Evolutionary conservation across 2,888 invertebrate genomes (phyloP).

Genomic region (Tenodera sinensis): DNA sequence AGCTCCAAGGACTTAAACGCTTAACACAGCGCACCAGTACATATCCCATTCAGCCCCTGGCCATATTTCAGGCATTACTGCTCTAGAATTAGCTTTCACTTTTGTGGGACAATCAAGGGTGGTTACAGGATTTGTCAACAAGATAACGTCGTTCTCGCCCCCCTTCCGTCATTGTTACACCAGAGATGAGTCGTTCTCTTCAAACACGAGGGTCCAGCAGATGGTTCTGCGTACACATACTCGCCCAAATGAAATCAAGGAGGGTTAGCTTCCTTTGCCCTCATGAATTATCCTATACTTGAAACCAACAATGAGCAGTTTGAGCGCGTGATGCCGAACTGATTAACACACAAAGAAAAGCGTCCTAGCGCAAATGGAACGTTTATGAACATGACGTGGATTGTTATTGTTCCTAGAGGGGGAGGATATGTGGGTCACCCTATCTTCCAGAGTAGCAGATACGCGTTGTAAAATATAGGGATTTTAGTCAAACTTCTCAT

Average conservation of each 20-base stretch:
- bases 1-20: background rate
- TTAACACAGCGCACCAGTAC: background rate
- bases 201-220: background rate
- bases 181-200: background rate
- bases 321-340: constrained; percentile 5
- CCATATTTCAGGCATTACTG: background rate
- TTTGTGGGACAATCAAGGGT: background rate
- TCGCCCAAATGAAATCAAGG: background rate
- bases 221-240: background rate
- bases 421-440: background rate
- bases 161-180: background rate
- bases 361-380: background rate
- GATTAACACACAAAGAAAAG: constrained; percentile 2
- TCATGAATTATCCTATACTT: background rate
- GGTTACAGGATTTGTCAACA: background rate
- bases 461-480: background rate
- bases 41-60: background rate
- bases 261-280: background rate
- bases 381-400: background rate
- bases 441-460: background rate
- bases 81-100: background rate
- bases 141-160: background rate
- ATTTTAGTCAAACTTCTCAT: background rate
- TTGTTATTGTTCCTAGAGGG: background rate
- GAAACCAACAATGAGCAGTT: background rate